Evolutionary conservation across 2,113 vertebrate genomes (phyloP).

Genomic region (Carollia perspicillata): DNA sequence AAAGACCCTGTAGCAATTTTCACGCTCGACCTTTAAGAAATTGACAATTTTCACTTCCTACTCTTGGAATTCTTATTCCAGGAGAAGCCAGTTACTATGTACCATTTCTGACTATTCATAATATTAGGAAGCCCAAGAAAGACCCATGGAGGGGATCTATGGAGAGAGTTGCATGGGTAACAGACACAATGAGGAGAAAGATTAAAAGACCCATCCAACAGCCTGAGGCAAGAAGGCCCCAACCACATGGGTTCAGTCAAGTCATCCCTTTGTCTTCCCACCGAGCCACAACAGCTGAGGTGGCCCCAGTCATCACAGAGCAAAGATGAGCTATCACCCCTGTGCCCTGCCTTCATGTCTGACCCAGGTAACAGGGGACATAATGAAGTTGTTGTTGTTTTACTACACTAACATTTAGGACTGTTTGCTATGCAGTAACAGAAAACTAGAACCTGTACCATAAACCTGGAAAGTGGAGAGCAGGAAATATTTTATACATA

Average conservation of each 20-base stretch:
- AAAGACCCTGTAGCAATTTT: background rate
- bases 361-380: background rate
- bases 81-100: background rate
- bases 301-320: background rate
- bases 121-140: background rate
- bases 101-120: background rate
- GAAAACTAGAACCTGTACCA: background rate
- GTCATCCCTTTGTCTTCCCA: background rate
- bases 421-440: background rate
- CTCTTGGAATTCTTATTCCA: background rate
- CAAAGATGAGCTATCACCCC: background rate
- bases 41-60: background rate
- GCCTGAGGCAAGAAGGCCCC: background rate
- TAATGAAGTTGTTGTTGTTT: background rate
- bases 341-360: background rate
- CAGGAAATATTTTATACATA: background rate
- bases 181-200: background rate
- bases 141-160: background rate
- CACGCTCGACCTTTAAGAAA: background rate
- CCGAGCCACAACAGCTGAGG: background rate
- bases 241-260: background rate
- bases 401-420: background rate
- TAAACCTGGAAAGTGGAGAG: background rate
- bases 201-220: background rate
- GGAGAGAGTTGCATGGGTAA: background rate